Percentiles rank a stretch among this genome's conserved stretches.
phyloP scores from a whole-genome alignment of 1,140 invertebrate species.

The Homarus americanus region DNA sequence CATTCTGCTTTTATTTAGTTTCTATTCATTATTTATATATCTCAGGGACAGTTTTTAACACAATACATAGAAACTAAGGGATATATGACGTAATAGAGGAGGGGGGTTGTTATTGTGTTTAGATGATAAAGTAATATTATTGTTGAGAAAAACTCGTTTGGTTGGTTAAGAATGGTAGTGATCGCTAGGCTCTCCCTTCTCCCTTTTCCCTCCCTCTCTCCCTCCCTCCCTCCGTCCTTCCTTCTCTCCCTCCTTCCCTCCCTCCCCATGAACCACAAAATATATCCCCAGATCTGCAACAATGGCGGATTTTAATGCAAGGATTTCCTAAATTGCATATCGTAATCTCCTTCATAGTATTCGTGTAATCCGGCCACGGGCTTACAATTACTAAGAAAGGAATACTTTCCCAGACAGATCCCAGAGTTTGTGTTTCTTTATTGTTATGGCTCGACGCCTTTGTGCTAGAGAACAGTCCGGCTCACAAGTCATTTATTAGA shows the following conservation, averaged over 20 bases:
- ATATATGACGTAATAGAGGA: too few relatives aligned
- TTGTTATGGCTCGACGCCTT: too few relatives aligned
- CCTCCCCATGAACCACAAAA: conserved; percentile 35
- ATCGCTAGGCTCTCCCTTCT: not conserved
- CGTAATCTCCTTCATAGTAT: conserved; percentile 48
- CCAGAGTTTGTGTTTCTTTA: not conserved
- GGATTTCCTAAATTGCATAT: conserved; percentile 53
- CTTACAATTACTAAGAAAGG: conserved; percentile 58
- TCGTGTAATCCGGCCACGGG: conserved; percentile 34
- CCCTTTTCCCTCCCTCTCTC: conserved; percentile 7
- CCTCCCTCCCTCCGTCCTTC: conserved; percentile 29
- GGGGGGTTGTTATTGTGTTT: too few relatives aligned
- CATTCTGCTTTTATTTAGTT: too few relatives aligned
- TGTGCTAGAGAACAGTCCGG: too few relatives aligned
- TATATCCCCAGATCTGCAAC: conserved; percentile 40
- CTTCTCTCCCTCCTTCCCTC: conserved; percentile 15
- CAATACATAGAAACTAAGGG: too few relatives aligned
- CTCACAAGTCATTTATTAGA: too few relatives aligned
- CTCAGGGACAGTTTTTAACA: too few relatives aligned
- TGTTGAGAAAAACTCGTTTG: too few relatives aligned
- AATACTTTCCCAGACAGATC: conserved; percentile 28
- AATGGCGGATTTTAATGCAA: conserved; percentile 54
- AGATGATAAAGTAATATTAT: too few relatives aligned
- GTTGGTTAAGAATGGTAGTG: not conserved
- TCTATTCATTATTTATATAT: too few relatives aligned